Evolutionary conservation across 2,888 invertebrate genomes (phyloP).

Genomic region (Trachelus troglodyta): DNA sequence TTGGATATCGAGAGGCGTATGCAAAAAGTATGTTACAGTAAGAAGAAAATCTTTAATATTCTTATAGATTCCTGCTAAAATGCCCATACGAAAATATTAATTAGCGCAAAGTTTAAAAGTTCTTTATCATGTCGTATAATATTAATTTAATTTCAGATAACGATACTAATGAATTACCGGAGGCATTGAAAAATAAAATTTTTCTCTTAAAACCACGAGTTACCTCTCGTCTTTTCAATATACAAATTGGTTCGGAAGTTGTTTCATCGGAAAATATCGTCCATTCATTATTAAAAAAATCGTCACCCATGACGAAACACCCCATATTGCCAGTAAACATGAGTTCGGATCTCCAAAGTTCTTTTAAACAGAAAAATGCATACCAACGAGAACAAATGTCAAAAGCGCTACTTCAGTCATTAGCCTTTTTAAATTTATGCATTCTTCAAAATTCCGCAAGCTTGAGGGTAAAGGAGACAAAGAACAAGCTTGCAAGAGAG

Average conservation of each 20-base stretch:
- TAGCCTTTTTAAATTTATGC: conserved; percentile 1
- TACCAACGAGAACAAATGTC: neutral
- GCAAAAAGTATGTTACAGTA: neutral
- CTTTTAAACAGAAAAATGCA: neutral
- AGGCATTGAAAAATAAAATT: neutral
- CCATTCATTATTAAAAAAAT: neutral
- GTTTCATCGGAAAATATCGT: neutral
- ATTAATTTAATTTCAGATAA: neutral
- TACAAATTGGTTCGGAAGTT: neutral
- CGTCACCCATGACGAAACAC: neutral
- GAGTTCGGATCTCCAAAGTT: neutral
- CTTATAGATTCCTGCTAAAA: too few species aligned
- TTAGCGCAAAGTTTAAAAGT: too few species aligned
- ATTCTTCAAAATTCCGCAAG: neutral
- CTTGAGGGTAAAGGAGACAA: neutral
- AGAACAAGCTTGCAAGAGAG: neutral
- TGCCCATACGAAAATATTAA: too few species aligned
- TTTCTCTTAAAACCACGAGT: neutral
- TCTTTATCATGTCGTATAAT: neutral
- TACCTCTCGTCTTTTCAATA: neutral
- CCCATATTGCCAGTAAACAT: neutral
- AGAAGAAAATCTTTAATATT: neutral
- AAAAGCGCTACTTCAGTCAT: neutral
- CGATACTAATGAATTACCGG: neutral
- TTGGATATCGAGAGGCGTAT: neutral